These are phyloP conservation scores for Sebastes iracundus DNA, from an alignment of 2,797 vertebrate species.

Conservation along the genomic window DNA sequence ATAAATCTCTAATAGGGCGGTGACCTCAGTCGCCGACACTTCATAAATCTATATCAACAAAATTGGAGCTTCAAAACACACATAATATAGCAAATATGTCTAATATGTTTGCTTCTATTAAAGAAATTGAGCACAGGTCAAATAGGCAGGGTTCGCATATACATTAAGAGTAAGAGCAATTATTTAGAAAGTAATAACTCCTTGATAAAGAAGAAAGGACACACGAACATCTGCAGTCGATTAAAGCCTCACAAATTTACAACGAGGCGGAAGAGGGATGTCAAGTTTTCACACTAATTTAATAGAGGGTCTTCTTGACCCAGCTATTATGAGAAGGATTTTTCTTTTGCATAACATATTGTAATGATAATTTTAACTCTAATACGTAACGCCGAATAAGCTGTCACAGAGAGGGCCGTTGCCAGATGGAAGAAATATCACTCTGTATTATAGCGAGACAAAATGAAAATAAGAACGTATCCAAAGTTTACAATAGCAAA, in stretches of 20 bases:
- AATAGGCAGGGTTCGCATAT: slow-evolving; percentile 68
- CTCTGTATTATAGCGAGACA: slow-evolving; percentile 51
- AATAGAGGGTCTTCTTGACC: slow-evolving; percentile 61
- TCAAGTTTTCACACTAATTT: slow-evolving; percentile 74
- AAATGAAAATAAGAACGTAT: slow-evolving; percentile 69
- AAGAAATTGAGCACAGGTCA: slow-evolving; percentile 71
- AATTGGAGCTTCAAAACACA: slow-evolving; percentile 77
- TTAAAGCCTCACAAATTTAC: slow-evolving; percentile 78
- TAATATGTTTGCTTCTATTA: slow-evolving; percentile 75
- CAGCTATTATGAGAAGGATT: slow-evolving; percentile 49
- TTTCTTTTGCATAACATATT: slow-evolving; percentile 50
- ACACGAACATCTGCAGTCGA: slow-evolving; percentile 74
- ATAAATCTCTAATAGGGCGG: slow-evolving; percentile 82
- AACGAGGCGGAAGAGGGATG: slow-evolving; percentile 74
- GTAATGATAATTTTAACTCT: slow-evolving; percentile 61
- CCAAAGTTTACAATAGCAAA: slow-evolving; percentile 74
- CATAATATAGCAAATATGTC: slow-evolving; percentile 65
- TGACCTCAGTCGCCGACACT: slow-evolving; percentile 81
- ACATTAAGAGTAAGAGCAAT: slow-evolving; percentile 72
- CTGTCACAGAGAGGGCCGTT: slow-evolving; percentile 44
- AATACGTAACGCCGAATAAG: slow-evolving; percentile 34
- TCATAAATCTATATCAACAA: slow-evolving; percentile 83
- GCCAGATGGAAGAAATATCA: slow-evolving; percentile 65
- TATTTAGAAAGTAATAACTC: slow-evolving; percentile 81
- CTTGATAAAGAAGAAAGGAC: slow-evolving; percentile 73